Base-by-base conservation (phyloP, 2,888 invertebrate genomes). In the Hemistola chrysoprasaria region DNA sequence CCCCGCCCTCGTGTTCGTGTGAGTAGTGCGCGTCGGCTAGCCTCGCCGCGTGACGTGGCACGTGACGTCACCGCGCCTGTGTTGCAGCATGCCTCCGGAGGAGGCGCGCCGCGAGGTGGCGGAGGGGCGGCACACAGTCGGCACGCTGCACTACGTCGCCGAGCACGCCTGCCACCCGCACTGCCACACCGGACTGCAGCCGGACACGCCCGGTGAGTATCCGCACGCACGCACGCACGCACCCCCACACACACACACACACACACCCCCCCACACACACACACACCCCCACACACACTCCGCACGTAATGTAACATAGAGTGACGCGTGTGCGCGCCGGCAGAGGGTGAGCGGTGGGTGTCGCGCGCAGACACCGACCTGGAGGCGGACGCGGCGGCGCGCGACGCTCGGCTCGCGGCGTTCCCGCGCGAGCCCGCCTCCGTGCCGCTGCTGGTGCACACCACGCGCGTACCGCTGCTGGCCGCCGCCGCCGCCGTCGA, bases 161-260 rank as follows among this genome's bases (percentile, higher is more conserved):
- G 7, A 92, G 93, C 62, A 79, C 90, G 29, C 90, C 91, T 98
- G 97, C 80, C 79, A 52, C 91, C 92, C 92, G 28, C 86, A 91
- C 63, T 96, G 96, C 81, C 97, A 96, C 82, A 90, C 94, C 25
- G 95, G 96, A 6, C 90, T 96, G 46, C 90, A 92, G 34, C 74
- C 93, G 9, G 90, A 91, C 57, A 86, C 92, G 31, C 88, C 91
- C 56, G 92, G 95, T 95, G 77, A 60, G 11, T 16, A n/a, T n/a
- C n/a, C n/a, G n/a, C n/a, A 4, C 16, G 4, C 16, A 16, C 16
- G 4, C 16, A 16, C 16, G 4, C 16, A 16, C 4, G 16, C 16
- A 16, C 16, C 2, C 16, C 2, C 16, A 25, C 8, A 8, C 5
- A 5, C 9, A 25, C 6, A 5, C 8, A 9, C 9, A 25, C 2